Conservation (phyloP, 1,140 invertebrate species). For the Cherax quadricarinatus region DNA sequence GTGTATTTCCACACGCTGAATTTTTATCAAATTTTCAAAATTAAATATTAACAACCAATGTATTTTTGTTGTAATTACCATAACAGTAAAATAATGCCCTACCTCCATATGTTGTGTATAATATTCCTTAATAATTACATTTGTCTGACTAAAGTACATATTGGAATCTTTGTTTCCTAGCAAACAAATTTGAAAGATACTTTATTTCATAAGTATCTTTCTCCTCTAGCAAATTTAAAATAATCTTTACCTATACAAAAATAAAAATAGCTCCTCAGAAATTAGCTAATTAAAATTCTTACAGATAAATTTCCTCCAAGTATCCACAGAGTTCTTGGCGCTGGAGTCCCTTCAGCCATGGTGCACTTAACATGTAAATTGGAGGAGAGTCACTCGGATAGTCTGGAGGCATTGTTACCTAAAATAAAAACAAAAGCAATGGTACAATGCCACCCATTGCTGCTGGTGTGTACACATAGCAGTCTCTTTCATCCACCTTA, state of each 20-base stretch:
- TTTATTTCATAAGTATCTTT: neutral
- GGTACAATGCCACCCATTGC: neutral
- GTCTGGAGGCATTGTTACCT: conserved; percentile 81
- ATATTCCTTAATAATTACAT: no score
- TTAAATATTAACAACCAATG: no score
- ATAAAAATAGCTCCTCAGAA: conserved; percentile 32
- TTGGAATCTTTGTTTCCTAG: neutral
- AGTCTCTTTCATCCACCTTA: neutral
- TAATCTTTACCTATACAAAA: neutral
- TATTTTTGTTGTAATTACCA: no score
- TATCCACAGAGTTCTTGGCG: conserved; percentile 80
- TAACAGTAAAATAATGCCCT: no score
- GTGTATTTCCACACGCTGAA: no score
- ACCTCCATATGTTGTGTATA: no score
- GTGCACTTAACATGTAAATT: conserved; percentile 85
- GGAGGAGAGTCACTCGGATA: conserved; percentile 84
- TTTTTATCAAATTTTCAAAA: no score
- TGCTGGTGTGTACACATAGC: neutral
- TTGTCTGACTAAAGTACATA: neutral
- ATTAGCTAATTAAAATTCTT: conserved; percentile 80
- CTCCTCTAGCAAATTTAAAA: neutral
- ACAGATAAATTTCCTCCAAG: conserved; percentile 81
- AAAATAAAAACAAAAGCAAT: conserved; percentile 74
- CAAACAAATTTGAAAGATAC: neutral
- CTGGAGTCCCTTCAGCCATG: conserved; percentile 81